Evolutionary conservation across 1,140 invertebrate species (phyloP), one percentile per base, ranked within the genome.

Genomic region (Drosophila santomea): DNA sequence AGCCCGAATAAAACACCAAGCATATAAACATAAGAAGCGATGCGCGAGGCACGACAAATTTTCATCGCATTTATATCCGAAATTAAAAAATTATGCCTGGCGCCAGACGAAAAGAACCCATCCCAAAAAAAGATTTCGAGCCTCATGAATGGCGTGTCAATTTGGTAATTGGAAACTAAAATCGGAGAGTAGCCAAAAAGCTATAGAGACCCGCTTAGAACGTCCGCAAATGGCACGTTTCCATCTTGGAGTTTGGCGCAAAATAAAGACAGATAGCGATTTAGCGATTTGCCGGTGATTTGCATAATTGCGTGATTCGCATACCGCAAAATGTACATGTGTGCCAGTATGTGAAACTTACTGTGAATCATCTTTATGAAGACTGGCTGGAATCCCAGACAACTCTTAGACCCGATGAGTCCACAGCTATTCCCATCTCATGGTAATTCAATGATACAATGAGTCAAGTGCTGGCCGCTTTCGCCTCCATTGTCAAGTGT

Each of bases 291-390:
- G 58, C 36, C 58, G 38, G 64, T 86, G 60, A 88, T 83, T 88
- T 88, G 83, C 84, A 88, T 86, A 86, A 82, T 86, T 86, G 75
- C 83, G 82, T 86, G 82, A 86, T 86, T 86, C 66, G 82, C 78
- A 86, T 86, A 50, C 75, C 71, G 44, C 47, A 59, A 20, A 74
- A 71, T 43, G 41, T 67, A 32, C 51, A 51, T 73, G 66, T 66
- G 66, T 69, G 64, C 28, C 64, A 68, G 47, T 67, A 32, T 66
- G 64, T 66, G 55, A 63, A 63, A 63, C 43, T n/a, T 55, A 32
- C 57, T 36, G 59, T 84, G 82, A 86, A 88, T 86, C 82, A 77
- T 71, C 64, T 28, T 12, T 59, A 15, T 51, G 56, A 52, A 32
- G 61, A 39, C 52, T 25, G 57, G 52, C 61, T 74, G 57, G 66